A percentile compares a stretch with the other conserved stretches of the same genome.
phyloP scores from a whole-genome alignment of 2,113 vertebrate species.

The Ctenomys sociabilis region DNA sequence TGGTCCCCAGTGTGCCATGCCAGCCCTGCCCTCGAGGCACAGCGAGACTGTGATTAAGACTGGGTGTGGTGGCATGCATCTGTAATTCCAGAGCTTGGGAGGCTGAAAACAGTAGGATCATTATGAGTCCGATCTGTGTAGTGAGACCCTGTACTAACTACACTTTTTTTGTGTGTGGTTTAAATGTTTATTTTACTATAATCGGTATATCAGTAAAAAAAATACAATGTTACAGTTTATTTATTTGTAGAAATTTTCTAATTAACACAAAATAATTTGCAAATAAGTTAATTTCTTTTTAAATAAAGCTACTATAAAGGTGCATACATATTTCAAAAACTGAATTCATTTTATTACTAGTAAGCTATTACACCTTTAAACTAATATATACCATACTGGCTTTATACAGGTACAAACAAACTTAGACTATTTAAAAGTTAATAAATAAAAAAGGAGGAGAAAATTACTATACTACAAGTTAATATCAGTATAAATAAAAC shows the following conservation, averaged over 20 bases:
- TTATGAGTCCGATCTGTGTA: no score
- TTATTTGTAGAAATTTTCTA: constrained; percentile 41
- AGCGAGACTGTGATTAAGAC: no score
- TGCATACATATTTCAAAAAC: background rate
- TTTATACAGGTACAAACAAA: constrained; percentile 1
- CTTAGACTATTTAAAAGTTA: constrained; percentile 1
- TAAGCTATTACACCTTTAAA: background rate
- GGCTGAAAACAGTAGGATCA: no score
- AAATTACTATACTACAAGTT: background rate
- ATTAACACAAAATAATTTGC: constrained; percentile 20
- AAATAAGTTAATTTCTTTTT: constrained; percentile 1
- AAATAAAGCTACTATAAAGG: background rate
- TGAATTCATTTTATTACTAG: background rate
- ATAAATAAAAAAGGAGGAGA: background rate
- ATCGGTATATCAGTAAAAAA: constrained; percentile 31
- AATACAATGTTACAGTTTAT: background rate
- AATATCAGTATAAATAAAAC: background rate
- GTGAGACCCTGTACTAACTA: no score
- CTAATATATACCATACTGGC: constrained; percentile 6
- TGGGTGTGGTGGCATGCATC: no score
- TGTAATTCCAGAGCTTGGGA: no score
- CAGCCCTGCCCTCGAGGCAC: no score
- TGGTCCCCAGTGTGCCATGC: no score
- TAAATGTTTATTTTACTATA: constrained; percentile 14
- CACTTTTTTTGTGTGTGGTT: background rate